Percentiles rank a stretch among this genome's conserved stretches.
Evolutionary conservation across 2,888 invertebrate genomes (phyloP).

Genomic region (Xanthostigma xanthostigma): DNA sequence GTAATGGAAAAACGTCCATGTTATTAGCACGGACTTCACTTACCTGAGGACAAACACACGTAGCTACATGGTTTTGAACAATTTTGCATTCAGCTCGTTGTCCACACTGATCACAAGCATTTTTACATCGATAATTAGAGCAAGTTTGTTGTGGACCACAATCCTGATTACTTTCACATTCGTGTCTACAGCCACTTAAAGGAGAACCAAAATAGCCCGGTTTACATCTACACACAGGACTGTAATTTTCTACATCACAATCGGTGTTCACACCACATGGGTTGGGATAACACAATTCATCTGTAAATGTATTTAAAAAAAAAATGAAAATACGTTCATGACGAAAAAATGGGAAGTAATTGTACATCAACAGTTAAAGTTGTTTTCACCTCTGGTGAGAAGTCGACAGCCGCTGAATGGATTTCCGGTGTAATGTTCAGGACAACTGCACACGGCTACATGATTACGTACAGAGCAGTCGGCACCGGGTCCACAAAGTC

Average conservation of each 20-base stretch:
- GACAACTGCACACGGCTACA: slow-evolving; percentile 64
- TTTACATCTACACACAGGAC: slow-evolving; percentile 65
- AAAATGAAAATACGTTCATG: not conserved
- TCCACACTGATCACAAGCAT: slow-evolving; percentile 65
- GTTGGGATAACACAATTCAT: slow-evolving; percentile 68
- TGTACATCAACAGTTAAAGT: not conserved
- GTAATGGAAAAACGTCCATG: not conserved
- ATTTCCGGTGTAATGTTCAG: slow-evolving; percentile 62
- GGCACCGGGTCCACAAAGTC: slow-evolving; percentile 60
- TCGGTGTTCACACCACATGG: slow-evolving; percentile 71
- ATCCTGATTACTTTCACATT: slow-evolving; percentile 65
- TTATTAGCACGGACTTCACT: slow-evolving; percentile 13
- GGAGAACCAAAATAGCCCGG: slow-evolving; percentile 66
- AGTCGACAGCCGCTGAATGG: slow-evolving; percentile 56
- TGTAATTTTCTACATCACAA: slow-evolving; percentile 60
- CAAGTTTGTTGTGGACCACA: slow-evolving; percentile 58
- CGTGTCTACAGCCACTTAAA: slow-evolving; percentile 61
- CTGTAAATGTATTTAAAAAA: slow-evolving; percentile 34
- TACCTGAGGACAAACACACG: slow-evolving; percentile 68
- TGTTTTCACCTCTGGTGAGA: slow-evolving; percentile 53
- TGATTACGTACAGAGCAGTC: slow-evolving; percentile 65
- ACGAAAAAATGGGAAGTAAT: not conserved
- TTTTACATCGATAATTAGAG: slow-evolving; percentile 57
- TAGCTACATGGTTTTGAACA: slow-evolving; percentile 56
- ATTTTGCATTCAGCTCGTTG: slow-evolving; percentile 62